Evolutionary conservation across 2,797 vertebrate species (phyloP).

Genomic region (Amniataba percoides): DNA sequence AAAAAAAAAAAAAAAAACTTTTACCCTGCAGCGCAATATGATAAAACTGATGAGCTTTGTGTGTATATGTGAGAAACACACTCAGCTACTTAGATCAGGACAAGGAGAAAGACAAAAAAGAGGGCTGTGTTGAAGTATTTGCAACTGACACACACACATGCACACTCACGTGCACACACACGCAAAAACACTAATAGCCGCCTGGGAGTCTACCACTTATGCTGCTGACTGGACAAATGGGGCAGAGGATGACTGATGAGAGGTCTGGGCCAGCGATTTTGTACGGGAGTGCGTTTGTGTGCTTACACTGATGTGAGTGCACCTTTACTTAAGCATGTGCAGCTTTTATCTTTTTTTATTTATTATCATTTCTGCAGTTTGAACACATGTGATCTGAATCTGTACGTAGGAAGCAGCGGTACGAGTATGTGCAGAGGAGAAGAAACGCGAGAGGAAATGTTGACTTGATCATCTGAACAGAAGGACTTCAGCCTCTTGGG

Average conservation of each 20-base stretch:
- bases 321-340: not conserved
- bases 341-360: not conserved
- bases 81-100: slow-evolving; percentile 3
- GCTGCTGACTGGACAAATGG: slow-evolving; percentile 65
- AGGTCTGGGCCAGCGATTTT: slow-evolving; percentile 38
- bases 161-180: not conserved
- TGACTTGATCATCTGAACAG: slow-evolving; percentile 23
- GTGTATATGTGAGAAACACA: slow-evolving; percentile 21
- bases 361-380: not conserved
- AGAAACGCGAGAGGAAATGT: not conserved
- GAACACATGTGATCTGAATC: not conserved
- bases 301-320: slow-evolving; percentile 18
- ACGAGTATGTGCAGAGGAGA: not conserved
- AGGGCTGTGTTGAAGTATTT: slow-evolving; percentile 27
- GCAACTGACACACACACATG: slow-evolving; percentile 8
- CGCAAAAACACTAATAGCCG: slow-evolving; percentile 45
- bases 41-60: slow-evolving; percentile 35
- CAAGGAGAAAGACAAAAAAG: not conserved
- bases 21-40: slow-evolving; percentile 34
- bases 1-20: slow-evolving; percentile 9
- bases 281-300: slow-evolving; percentile 23
- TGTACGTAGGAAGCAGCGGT: not conserved
- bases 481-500: slow-evolving; percentile 36
- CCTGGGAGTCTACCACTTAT: slow-evolving; percentile 65
- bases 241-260: slow-evolving; percentile 60